Base-by-base conservation (phyloP, 2,797 vertebrate species). In the Enteromius unitaeniatus region DNA sequence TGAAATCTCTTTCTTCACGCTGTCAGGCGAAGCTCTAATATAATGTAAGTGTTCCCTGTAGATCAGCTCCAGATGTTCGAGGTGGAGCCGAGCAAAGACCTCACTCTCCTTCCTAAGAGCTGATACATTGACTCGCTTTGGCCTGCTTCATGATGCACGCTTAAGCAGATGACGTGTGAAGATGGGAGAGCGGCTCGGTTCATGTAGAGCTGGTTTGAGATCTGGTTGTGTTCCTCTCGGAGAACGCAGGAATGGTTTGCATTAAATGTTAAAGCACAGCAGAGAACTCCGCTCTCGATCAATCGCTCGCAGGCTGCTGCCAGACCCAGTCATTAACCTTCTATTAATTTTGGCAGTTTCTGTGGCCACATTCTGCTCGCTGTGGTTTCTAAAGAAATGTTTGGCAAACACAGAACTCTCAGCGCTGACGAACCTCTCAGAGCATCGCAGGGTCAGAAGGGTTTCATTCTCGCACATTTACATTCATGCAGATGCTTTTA, bases 321-420 rank as follows among this genome's bases (percentile, higher is more conserved):
- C 94, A 95, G 91, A 92, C 91, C 91, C 47, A 91, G 91, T 93
- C 93, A 93, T 93, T 94, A 95, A 92, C 92, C 89, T 62, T 91
- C 86, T 92, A 94, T 94, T 94, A 92, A 94, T 93, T 88, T 88
- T 94, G 93, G 92, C 94, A 91, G 89, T 87, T 80, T 88, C 79
- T 67, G 75, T 74, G 19, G 88, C 91, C 89, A 90, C 91, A 91
- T 93, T 94, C 86, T 92, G 92, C 93, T 92, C 86, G 62, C 76
- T 83, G 89, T 83, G 92, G 93, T 94, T 93, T 94, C 92, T 92
- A 90, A 86, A 92, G 93, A 68, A 90, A 88, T 93, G 92, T 94
- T 94, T 94, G 92, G 91, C 91, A 92, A 94, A 94, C 92, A 94
- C 91, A 90, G 75, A 37, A 3, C 34, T 37, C 34, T 37, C 34